Base-by-base conservation (phyloP, 2,888 invertebrate species). In the Cephus pulcher region DNA sequence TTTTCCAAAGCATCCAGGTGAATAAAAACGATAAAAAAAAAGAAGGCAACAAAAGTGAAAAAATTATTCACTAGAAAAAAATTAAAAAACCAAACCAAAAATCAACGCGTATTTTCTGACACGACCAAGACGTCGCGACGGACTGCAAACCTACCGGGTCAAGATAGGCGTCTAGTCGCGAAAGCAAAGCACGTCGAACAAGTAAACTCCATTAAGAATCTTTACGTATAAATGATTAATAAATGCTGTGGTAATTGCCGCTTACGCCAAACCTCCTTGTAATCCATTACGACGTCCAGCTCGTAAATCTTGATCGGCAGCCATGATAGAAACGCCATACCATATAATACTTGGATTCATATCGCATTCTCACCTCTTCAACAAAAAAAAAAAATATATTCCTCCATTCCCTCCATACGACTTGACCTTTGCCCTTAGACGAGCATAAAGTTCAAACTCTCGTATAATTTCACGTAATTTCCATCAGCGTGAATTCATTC, bases 231-330 rank as follows among this genome's bases (percentile, higher is more conserved):
- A 76, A 33, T 76, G 76, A 76, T 78, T 78, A 73, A 76, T 78
- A 78, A 78, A 73, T 71, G 9, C 75, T 4, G 34, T 32, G 56
- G 75, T 78, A 78, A 78, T 78, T 78, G 75, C 77, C 75, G 74
- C 15, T 35, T 68, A 34, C 40, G 35, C 75, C 69, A 74, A 35
- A 23, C 78, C 75, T 71, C 34, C 34, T 76, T 73, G 78, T 77
- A 79, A 80, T 77, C 80, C 78, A 79, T 79, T 80, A 80, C 75
- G 69, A 80, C 76, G 75, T 79, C 69, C 78, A 78, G 75, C 74
- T 74, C 68, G 76, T 80, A 80, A 80, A 80, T 80, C 76, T 74
- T 76, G 80, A 80, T 80, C 78, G 69, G 78, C 70, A 77, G 71
- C 33, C 32, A 68, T 68, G 75, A 15, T 34, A 56, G 77, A 74